Evolutionary conservation across 1,140 invertebrate species (phyloP).

Genomic region (Battus philenor): DNA sequence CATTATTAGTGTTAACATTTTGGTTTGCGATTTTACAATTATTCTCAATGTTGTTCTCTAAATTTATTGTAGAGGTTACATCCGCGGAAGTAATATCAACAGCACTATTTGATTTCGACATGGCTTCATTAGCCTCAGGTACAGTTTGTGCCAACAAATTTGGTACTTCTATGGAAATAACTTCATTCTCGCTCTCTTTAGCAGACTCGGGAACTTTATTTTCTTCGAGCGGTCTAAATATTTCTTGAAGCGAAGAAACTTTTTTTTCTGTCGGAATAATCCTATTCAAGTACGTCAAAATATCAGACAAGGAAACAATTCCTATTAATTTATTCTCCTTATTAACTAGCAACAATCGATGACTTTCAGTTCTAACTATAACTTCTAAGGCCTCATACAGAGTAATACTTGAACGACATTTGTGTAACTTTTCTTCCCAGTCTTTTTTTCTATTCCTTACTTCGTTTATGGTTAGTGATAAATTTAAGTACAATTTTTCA

Average conservation of each 20-base stretch:
- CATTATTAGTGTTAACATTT: conserved; percentile 10
- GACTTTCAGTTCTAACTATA: conserved; percentile 74
- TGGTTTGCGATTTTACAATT: conserved; percentile 19
- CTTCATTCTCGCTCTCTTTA: conserved; percentile 62
- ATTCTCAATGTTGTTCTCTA: conserved; percentile 34
- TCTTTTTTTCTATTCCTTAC: conserved; percentile 72
- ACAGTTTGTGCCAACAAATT: conserved; percentile 34
- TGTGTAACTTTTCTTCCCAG: conserved; percentile 73
- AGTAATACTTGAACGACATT: conserved; percentile 70
- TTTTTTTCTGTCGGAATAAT: conserved; percentile 67
- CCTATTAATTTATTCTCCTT: conserved; percentile 65
- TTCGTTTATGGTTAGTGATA: conserved; percentile 62
- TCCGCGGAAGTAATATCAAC: conserved; percentile 17
- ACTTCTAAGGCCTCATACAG: conserved; percentile 75
- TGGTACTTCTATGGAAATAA: conserved; percentile 62
- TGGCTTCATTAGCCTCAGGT: conserved; percentile 40
- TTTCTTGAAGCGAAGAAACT: conserved; percentile 65
- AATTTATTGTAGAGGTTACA: conserved; percentile 23
- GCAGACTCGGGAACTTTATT: conserved; percentile 62
- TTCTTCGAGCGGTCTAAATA: conserved; percentile 64
- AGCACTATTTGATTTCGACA: conserved; percentile 26
- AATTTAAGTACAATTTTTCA: conserved; percentile 69
- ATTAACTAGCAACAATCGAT: conserved; percentile 72
- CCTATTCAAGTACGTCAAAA: conserved; percentile 70
- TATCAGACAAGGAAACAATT: conserved; percentile 68